Conservation (phyloP, 37 sponge, comb jelly and placozoan species). For the Chondrosia reniformis region DNA sequence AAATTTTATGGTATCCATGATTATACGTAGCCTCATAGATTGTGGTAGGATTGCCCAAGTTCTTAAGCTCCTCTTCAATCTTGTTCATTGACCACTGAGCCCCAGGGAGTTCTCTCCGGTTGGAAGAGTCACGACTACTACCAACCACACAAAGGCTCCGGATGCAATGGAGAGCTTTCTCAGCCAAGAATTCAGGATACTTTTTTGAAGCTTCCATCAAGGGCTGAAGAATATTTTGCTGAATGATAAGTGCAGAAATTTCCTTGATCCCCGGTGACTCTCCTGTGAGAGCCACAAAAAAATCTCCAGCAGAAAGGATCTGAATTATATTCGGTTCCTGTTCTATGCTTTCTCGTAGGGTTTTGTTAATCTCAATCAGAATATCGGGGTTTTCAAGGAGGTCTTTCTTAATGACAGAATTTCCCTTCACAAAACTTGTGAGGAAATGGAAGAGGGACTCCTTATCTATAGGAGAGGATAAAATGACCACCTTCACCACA, state of each 20-base stretch:
- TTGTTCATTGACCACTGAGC: no score
- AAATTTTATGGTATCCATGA: background rate
- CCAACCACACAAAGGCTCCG: background rate
- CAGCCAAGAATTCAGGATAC: conserved; percentile 16
- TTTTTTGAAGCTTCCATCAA: background rate
- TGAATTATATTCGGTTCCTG: background rate
- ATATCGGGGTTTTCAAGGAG: background rate
- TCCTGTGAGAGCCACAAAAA: background rate
- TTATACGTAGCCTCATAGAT: background rate
- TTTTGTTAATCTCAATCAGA: background rate
- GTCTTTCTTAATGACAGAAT: background rate
- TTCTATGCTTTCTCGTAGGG: background rate
- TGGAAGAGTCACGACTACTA: background rate
- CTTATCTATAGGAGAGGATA: background rate
- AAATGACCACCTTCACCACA: conserved; percentile 1
- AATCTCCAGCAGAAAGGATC: background rate
- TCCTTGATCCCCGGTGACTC: background rate
- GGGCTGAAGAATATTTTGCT: conserved; percentile 1
- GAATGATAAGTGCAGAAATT: background rate
- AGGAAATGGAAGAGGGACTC: conserved; percentile 9
- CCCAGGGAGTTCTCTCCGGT: background rate
- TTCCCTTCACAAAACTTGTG: background rate
- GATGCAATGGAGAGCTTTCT: conserved; percentile 12
- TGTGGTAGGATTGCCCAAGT: background rate
- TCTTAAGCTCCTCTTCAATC: background rate